These are phyloP conservation scores for Stomatorhinus walkeri DNA, from an alignment of 2,797 vertebrate species.

Conservation along the genomic window DNA sequence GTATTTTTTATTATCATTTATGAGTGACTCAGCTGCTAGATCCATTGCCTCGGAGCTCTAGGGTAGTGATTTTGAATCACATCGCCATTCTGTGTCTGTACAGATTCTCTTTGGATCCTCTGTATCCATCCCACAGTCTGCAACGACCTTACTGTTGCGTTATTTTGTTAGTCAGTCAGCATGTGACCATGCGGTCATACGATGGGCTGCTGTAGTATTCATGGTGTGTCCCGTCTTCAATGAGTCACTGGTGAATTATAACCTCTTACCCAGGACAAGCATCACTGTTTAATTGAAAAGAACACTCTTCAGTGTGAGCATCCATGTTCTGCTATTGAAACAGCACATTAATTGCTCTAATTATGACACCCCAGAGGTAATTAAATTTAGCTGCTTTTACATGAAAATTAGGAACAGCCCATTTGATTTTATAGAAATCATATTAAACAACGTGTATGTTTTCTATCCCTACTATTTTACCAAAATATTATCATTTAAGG, in stretches of 20 bases:
- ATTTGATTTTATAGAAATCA: background rate
- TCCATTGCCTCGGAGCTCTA: background rate
- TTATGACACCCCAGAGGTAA: conserved; percentile 2
- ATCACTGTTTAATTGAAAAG: background rate
- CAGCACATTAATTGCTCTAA: conserved; percentile 6
- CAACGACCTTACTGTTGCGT: background rate
- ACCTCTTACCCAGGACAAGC: background rate
- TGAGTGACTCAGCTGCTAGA: background rate
- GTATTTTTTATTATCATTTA: background rate
- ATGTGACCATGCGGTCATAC: background rate
- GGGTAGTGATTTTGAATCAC: background rate
- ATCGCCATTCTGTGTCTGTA: background rate
- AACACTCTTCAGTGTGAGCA: background rate
- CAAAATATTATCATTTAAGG: background rate
- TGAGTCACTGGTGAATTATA: background rate
- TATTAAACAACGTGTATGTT: background rate
- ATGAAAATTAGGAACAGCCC: background rate
- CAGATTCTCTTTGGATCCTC: background rate
- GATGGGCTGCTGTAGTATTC: background rate
- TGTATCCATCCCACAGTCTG: background rate
- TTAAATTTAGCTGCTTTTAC: background rate
- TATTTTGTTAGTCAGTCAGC: background rate
- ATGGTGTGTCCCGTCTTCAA: background rate
- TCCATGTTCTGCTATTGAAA: background rate
- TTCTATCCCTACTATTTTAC: background rate